These are phyloP conservation scores for Helicoverpa armigera DNA, from an alignment of 1,140 invertebrate species.

Conservation along the genomic window DNA sequence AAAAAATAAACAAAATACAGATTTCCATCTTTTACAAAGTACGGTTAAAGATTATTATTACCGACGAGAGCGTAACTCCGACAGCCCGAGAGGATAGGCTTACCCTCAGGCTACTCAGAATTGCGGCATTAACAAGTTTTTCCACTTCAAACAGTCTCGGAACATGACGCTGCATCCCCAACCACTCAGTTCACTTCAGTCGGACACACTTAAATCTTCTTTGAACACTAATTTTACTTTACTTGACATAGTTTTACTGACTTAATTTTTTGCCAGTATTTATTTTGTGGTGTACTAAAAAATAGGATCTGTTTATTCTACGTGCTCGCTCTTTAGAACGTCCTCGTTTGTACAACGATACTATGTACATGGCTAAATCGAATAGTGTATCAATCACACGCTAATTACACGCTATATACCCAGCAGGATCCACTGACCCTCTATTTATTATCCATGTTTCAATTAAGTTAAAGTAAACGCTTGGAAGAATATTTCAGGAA, in stretches of 20 bases:
- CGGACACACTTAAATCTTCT: conserved; percentile 33
- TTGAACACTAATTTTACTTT: conserved; percentile 28
- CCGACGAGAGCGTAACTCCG: not conserved
- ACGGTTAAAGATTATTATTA: conserved; percentile 17
- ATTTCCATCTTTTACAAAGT: conserved; percentile 13
- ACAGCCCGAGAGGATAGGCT: conserved; percentile 2
- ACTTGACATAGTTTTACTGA: conserved; percentile 30
- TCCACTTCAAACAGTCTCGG: conserved; percentile 40
- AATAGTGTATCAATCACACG: not conserved
- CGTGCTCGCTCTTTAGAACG: not conserved
- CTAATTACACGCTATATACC: no score
- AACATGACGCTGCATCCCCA: conserved; percentile 29
- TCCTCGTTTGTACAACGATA: not conserved
- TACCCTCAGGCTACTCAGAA: conserved; percentile 26
- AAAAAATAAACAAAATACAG: not conserved
- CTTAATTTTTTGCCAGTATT: conserved; percentile 12
- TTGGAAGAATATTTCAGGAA: conserved; percentile 3
- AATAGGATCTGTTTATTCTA: not conserved
- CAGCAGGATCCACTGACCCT: not conserved
- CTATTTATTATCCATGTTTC: not conserved
- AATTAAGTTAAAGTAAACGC: not conserved
- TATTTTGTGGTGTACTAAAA: not conserved
- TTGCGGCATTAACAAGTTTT: conserved; percentile 40
- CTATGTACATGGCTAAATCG: not conserved
- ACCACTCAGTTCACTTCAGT: conserved; percentile 30